phyloP scores from a whole-genome alignment of 2,888 invertebrate species.

The Nephrotoma flavescens region DNA sequence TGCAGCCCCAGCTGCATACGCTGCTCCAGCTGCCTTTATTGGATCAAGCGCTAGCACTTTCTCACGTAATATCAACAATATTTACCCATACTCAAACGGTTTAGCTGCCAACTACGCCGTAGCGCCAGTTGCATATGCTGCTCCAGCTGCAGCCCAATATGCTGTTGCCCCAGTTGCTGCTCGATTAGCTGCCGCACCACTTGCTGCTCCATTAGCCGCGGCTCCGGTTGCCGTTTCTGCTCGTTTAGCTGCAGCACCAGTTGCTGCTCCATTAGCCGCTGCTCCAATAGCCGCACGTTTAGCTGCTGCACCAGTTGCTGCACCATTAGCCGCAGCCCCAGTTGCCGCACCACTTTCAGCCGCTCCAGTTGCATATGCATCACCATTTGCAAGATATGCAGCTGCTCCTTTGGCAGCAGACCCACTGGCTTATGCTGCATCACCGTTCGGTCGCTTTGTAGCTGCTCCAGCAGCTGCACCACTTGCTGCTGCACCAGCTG shows the following conservation, averaged over 20 bases:
- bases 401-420: background rate
- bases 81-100: background rate
- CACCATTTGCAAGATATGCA: background rate
- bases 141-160: background rate
- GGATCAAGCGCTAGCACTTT: background rate
- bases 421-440: slow-evolving; percentile 5
- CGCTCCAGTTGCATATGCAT: background rate
- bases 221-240: background rate
- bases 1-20: background rate
- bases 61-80: background rate
- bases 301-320: background rate
- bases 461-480: background rate
- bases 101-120: background rate
- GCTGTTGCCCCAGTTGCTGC: background rate
- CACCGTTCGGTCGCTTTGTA: background rate
- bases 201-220: background rate
- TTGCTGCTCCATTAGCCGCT: background rate
- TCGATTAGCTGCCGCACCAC: background rate
- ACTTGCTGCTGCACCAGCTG: slow-evolving; percentile 1
- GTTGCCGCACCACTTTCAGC: background rate
- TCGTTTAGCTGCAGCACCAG: slow-evolving; percentile 1
- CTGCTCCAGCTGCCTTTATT: background rate
- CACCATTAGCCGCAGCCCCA: background rate
- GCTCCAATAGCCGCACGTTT: background rate
- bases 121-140: background rate